Base-by-base conservation (phyloP, 1,140 invertebrate species). In the Hermatobates lingyangjiaoensis region DNA sequence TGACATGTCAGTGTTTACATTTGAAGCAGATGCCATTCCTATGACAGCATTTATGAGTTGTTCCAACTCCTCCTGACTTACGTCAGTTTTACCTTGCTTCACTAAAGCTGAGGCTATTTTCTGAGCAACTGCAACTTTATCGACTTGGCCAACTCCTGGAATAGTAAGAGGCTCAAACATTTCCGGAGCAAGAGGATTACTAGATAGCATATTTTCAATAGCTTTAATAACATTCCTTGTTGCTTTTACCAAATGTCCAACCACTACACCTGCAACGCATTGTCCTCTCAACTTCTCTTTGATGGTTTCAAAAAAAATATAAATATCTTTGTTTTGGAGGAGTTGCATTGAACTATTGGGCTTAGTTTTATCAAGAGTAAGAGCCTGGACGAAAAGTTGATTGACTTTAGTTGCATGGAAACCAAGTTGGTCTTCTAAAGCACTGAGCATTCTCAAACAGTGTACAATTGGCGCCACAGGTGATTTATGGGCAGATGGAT, bases 241-340 rank as follows among this genome's bases (percentile, higher is more conserved):
- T 4, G 80, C 74, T 40, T 69, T 65, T 28, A 77, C 71, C 1
- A 79, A 75, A 57, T 71, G 65, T 52, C 74, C 71, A 38, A 76
- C 69, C 20, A 87, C 75, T 58, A 86, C 74, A 40, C 81, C 80
- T 4, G 83, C 83, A 54, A 81, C 75, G 27, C 83, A 63, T 49
- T 83, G 80, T 30, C 84, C 85, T 65, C 83, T 85, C 14, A 89
- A 65, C 63, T 87, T 87, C 61, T 88, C 84, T 61, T 87, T 87
- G 0, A 80, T 77, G 0, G 83, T 86, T 66, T 87, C 85, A 48
- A 89, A 75, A 39, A 87, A 67, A 0, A 83, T 78, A 58, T 74
- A 75, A 46, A 81, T 76, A 28, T 77, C 71, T 24, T 83, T 77
- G 55, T 80, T 76, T 26, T 75, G 69, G 0, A 87, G 60, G 2